Conservation (phyloP, 2,797 vertebrate species). For the Vultur gryphus region DNA sequence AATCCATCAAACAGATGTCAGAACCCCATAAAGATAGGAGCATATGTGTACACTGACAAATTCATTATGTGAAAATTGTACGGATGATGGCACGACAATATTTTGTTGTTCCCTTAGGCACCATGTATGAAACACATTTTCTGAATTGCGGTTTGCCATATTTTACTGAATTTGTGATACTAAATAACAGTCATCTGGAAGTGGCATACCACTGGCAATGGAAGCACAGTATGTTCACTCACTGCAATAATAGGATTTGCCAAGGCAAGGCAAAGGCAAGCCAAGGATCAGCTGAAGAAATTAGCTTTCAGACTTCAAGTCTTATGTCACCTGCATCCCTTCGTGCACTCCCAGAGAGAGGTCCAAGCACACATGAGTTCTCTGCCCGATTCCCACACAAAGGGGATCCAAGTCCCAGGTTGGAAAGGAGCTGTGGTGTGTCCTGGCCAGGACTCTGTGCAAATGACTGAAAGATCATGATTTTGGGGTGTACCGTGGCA, state of each 20-base stretch:
- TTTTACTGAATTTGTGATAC: constrained; percentile 11
- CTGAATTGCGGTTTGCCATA: constrained; percentile 6
- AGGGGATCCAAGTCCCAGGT: background rate
- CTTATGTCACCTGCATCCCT: background rate
- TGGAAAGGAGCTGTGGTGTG: background rate
- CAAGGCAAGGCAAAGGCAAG: background rate
- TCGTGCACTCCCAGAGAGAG: background rate
- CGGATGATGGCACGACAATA: background rate
- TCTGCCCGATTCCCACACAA: background rate
- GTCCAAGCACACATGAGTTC: background rate
- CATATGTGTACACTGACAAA: background rate
- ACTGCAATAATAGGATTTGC: background rate
- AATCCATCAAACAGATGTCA: constrained; percentile 34
- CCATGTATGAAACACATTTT: background rate
- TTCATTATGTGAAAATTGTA: background rate
- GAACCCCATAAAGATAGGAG: background rate
- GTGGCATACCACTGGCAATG: background rate
- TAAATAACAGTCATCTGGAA: constrained; percentile 4
- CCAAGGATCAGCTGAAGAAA: background rate
- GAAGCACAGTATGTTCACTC: background rate
- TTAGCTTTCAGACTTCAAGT: background rate
- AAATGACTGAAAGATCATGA: background rate
- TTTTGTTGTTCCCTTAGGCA: background rate
- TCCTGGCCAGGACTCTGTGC: background rate
- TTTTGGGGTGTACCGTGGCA: background rate